Percentiles rank a stretch among this genome's conserved stretches.
These are phyloP conservation scores for Platyrinchus mystaceus DNA, from an alignment of 2,797 vertebrate species.

Conservation along the genomic window DNA sequence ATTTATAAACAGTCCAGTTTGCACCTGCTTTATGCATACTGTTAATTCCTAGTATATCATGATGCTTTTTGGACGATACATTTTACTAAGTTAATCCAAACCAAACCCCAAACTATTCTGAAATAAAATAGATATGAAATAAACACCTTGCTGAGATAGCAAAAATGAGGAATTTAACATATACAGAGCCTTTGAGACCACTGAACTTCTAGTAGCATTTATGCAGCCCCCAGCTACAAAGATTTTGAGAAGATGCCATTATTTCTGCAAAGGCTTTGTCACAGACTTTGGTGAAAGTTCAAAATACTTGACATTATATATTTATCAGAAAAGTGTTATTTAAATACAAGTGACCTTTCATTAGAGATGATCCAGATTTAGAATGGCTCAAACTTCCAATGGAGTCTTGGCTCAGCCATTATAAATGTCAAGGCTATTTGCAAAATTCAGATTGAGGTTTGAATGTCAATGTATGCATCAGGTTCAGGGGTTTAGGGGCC, in stretches of 20 bases:
- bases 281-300: neutral
- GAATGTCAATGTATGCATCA: slow-evolving; percentile 13
- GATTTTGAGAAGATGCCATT: slow-evolving; percentile 2
- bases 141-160: neutral
- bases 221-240: neutral
- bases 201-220: neutral
- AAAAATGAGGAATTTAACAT: neutral
- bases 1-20: neutral
- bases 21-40: neutral
- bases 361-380: neutral
- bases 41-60: neutral
- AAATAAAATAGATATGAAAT: neutral
- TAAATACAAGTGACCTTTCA: slow-evolving; percentile 31
- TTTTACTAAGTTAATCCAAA: neutral
- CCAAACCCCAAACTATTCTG: neutral
- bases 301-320: neutral
- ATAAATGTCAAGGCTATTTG: slow-evolving; percentile 45
- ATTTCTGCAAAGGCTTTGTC: neutral
- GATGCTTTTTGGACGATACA: neutral
- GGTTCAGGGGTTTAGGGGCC: neutral
- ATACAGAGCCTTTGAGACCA: neutral
- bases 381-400: neutral
- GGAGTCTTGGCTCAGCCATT: neutral
- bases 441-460: slow-evolving; percentile 37
- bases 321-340: neutral